A percentile compares a stretch with the other conserved stretches of the same genome.
These are phyloP conservation scores for Danio jaintianensis DNA, from an alignment of 2,797 vertebrate genomes.

Conservation along the genomic window DNA sequence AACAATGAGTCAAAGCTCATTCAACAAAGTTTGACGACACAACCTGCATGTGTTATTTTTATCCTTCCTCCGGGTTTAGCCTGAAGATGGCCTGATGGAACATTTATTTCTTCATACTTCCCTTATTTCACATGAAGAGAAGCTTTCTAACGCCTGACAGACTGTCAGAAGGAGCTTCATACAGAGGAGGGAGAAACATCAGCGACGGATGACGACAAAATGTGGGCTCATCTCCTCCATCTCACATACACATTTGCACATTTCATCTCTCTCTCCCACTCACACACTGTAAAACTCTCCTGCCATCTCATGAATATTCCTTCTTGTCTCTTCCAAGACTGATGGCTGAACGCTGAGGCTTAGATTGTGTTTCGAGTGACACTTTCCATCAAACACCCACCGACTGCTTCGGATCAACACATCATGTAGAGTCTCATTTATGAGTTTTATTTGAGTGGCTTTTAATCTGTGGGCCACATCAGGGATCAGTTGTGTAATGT, in stretches of 20 bases:
- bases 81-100: neutral
- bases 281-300: constrained; percentile 51
- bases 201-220: constrained; percentile 76
- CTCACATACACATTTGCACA: constrained; percentile 34
- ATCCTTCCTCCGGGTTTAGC: neutral
- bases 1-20: constrained; percentile 30
- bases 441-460: neutral
- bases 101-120: neutral
- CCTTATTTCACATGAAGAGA: neutral
- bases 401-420: neutral
- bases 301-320: constrained; percentile 71
- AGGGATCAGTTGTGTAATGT: too few species aligned
- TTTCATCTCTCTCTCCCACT: constrained; percentile 44
- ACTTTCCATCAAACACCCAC: constrained; percentile 19
- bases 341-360: constrained; percentile 35
- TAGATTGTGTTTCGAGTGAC: neutral
- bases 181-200: constrained; percentile 72
- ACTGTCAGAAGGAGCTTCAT: constrained; percentile 41
- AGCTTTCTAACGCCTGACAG: neutral
- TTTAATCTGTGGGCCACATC: neutral
- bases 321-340: constrained; percentile 64
- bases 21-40: constrained; percentile 14
- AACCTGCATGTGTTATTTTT: neutral
- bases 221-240: constrained; percentile 64
- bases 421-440: neutral